Evolutionary conservation across 2,888 invertebrate genomes (phyloP).

Genomic region (Meta bourneti): DNA sequence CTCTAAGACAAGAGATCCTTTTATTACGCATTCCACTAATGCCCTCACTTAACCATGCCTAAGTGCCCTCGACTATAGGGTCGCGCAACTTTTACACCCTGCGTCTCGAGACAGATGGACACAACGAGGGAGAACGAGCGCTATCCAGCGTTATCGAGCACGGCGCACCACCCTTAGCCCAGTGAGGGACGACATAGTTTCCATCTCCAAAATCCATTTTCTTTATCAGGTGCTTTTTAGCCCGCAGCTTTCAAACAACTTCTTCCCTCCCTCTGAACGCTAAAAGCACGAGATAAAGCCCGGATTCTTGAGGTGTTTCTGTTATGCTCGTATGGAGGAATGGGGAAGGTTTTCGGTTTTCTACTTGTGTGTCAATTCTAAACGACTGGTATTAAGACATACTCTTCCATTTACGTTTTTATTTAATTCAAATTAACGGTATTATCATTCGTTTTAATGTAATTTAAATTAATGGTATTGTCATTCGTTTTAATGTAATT

Average conservation of each 20-base stretch:
- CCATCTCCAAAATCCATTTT: conserved; percentile 45
- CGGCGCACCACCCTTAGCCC: conserved; percentile 7
- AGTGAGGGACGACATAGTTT: conserved; percentile 40
- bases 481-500: too few species aligned
- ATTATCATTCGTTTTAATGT: too few species aligned
- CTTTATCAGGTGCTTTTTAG: conserved; percentile 39
- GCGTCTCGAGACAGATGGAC: too few species aligned
- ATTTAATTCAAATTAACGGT: too few species aligned
- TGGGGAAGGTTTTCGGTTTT: too few species aligned
- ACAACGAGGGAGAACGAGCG: not conserved
- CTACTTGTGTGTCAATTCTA: too few species aligned
- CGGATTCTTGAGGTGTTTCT: not conserved
- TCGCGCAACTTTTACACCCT: too few species aligned
- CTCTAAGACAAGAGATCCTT: not conserved
- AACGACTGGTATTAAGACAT: too few species aligned
- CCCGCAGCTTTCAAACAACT: not conserved
- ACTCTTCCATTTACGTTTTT: too few species aligned
- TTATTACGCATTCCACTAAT: not conserved
- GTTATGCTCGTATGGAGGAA: not conserved
- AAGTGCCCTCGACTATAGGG: not conserved
- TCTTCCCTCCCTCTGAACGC: not conserved
- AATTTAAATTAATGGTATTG: too few species aligned
- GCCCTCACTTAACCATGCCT: too few species aligned
- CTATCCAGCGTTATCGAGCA: not conserved
- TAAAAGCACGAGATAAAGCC: conserved; percentile 6